Percentiles rank a stretch among this genome's conserved stretches.
These are phyloP conservation scores for Pseudochirops cupreus DNA, from an alignment of 2,797 vertebrate species.

Conservation along the genomic window DNA sequence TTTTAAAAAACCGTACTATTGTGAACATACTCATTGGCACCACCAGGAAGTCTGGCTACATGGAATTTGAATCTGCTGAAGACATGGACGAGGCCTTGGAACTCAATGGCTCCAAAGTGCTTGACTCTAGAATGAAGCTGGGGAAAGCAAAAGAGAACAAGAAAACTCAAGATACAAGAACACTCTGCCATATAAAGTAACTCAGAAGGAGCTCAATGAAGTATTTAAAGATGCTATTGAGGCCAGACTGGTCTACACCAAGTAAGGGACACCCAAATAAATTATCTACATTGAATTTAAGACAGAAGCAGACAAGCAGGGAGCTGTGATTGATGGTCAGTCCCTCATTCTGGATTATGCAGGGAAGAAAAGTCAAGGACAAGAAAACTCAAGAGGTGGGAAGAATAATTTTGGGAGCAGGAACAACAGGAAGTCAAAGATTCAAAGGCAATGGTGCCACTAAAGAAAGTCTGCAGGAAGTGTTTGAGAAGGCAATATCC, in stretches of 20 bases:
- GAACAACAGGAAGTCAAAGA: neutral
- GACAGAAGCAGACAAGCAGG: neutral
- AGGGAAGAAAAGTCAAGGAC: neutral
- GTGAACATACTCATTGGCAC: neutral
- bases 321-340: neutral
- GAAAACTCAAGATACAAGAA: neutral
- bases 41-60: neutral
- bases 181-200: neutral
- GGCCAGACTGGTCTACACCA: neutral
- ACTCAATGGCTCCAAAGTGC: neutral
- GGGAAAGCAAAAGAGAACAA: neutral
- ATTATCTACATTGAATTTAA: neutral
- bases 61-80: neutral
- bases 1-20: no score
- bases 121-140: neutral
- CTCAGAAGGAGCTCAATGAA: neutral
- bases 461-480: neutral
- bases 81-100: neutral
- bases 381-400: neutral
- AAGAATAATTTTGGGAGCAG: neutral
- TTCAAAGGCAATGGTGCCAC: neutral
- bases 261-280: neutral
- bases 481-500: neutral
- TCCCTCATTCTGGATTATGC: neutral
- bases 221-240: neutral